phyloP scores from a whole-genome alignment of 53 echinoderm and acorn worm genomes.

The Hippasteria phrygiana region DNA sequence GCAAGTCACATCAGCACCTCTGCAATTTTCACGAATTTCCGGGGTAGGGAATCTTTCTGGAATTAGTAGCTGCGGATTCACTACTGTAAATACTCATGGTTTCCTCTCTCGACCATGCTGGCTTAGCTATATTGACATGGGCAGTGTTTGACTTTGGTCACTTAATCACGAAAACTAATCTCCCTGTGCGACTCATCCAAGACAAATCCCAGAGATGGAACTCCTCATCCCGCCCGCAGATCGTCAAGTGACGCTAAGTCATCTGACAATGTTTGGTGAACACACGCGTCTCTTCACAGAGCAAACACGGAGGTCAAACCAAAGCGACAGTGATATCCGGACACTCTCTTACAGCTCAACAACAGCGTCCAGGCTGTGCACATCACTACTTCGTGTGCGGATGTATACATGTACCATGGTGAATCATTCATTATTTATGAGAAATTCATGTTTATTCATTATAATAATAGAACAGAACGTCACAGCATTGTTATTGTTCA shows the following conservation, averaged over 20 bases:
- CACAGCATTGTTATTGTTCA: no score
- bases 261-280: constrained; percentile 35
- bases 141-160: background rate
- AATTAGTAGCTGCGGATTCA: background rate
- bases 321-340: constrained; percentile 16
- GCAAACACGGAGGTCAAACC: constrained; percentile 36
- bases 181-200: background rate
- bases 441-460: no score
- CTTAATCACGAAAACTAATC: background rate
- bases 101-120: background rate
- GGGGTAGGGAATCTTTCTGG: background rate
- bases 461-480: no score
- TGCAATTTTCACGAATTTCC: no score
- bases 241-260: constrained; percentile 57
- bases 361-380: background rate
- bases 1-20: no score
- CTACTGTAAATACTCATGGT: background rate
- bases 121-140: background rate
- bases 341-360: constrained; percentile 27
- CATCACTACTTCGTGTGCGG: background rate
- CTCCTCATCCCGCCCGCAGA: background rate
- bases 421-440: no score
- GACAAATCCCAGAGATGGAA: constrained; percentile 7
- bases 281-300: constrained; percentile 34
- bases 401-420: no score